phyloP scores from a whole-genome alignment of 2,113 vertebrate species.

The Corythornis madagascariensis region DNA sequence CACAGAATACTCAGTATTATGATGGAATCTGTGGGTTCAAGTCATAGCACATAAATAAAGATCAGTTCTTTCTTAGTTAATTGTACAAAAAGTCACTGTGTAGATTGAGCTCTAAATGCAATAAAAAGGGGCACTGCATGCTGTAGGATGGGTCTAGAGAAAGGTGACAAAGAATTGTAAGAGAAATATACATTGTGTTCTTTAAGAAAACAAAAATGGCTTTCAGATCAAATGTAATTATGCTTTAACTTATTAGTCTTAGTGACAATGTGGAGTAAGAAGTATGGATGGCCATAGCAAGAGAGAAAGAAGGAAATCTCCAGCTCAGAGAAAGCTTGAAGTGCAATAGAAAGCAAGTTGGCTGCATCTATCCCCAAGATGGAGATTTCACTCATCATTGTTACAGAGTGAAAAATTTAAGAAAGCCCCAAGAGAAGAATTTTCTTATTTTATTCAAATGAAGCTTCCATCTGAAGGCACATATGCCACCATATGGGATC shows the following conservation, averaged over 20 bases:
- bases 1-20: neutral
- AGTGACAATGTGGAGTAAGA: neutral
- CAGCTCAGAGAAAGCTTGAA: neutral
- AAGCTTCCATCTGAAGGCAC: conserved; percentile 76
- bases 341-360: conserved; percentile 45
- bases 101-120: neutral
- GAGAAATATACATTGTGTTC: neutral
- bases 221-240: neutral
- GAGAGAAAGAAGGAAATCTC: neutral
- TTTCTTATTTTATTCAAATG: conserved; percentile 79
- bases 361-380: conserved; percentile 50
- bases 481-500: conserved; percentile 81
- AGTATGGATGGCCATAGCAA: neutral
- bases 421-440: conserved; percentile 74
- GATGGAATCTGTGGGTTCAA: neutral
- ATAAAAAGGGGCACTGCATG: neutral
- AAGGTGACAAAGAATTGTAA: neutral
- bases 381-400: conserved; percentile 71
- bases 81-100: neutral
- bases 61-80: neutral
- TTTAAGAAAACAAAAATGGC: neutral
- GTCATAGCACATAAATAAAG: neutral
- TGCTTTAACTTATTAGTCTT: neutral
- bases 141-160: neutral
- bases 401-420: conserved; percentile 76